phyloP scores from a whole-genome alignment of 2,888 invertebrate genomes.

The Drosophila macrothrix region DNA sequence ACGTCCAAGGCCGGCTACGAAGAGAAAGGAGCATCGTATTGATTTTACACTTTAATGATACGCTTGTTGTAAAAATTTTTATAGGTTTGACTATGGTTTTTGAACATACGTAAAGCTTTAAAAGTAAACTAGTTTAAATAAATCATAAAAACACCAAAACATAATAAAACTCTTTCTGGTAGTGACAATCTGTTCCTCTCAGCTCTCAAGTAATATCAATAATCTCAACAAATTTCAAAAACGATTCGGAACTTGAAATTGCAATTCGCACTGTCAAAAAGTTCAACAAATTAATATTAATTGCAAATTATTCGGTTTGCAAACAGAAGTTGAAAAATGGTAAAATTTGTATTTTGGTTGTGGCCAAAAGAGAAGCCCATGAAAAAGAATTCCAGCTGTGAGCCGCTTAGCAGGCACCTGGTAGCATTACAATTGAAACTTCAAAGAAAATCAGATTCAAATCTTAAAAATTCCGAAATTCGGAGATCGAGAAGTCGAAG shows the following conservation, averaged over 20 bases:
- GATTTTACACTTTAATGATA: background rate
- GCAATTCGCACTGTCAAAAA: background rate
- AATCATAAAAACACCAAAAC: background rate
- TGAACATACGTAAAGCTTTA: background rate
- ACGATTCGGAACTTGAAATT: background rate
- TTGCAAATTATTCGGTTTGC: background rate
- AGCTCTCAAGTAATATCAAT: background rate
- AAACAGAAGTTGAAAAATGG: background rate
- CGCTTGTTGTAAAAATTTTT: background rate
- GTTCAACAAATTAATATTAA: background rate
- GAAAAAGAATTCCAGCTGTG: background rate
- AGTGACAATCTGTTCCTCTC: background rate
- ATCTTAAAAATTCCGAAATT: background rate
- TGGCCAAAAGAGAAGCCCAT: background rate
- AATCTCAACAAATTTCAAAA: background rate
- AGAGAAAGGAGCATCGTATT: background rate
- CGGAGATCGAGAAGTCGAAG: background rate
- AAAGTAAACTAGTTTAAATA: background rate
- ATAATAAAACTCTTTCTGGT: background rate
- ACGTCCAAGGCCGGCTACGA: background rate
- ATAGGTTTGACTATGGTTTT: background rate
- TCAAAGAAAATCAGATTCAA: background rate
- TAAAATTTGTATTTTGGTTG: background rate
- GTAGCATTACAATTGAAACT: background rate
- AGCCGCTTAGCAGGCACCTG: background rate